phyloP scores from a whole-genome alignment of 2,797 vertebrate genomes.

The Peromyscus melanophrys region DNA sequence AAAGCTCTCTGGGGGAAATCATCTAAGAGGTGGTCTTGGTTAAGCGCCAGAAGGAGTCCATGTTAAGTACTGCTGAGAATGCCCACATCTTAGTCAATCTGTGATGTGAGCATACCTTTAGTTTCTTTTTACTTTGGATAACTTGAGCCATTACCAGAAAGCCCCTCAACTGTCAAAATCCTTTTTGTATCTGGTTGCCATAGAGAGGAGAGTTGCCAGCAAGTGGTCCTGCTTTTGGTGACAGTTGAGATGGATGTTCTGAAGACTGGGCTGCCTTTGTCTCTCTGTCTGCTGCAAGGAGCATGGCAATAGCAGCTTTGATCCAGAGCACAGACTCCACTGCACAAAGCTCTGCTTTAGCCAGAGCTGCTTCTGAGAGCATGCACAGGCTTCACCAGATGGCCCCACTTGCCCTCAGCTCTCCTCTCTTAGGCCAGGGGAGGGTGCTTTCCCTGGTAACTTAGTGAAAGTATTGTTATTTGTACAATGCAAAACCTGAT shows the following conservation, averaged over 20 bases:
- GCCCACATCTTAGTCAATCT: not conserved
- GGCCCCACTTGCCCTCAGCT: not conserved
- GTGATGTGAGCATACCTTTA: rapidly evolving
- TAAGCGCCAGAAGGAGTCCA: not conserved
- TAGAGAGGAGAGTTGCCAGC: not conserved
- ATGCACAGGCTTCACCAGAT: not conserved
- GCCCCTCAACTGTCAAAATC: too few relatives aligned
- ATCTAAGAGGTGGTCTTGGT: not conserved
- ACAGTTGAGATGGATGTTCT: not conserved
- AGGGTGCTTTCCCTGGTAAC: not conserved
- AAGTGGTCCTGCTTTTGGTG: not conserved
- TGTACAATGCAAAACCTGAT: not conserved
- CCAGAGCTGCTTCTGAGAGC: not conserved
- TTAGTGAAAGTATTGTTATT: not conserved
- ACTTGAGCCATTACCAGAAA: not conserved
- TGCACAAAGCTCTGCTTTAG: not conserved
- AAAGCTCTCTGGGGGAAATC: too few relatives aligned
- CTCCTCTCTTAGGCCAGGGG: not conserved
- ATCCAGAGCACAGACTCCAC: not conserved
- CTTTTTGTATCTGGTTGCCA: not conserved
- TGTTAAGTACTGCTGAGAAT: not conserved
- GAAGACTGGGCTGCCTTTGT: not conserved
- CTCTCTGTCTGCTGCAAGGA: not conserved
- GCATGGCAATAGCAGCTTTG: not conserved
- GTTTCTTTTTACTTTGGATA: not conserved